phyloP scores from a whole-genome alignment of 2,113 vertebrate species.

The Columba livia region DNA sequence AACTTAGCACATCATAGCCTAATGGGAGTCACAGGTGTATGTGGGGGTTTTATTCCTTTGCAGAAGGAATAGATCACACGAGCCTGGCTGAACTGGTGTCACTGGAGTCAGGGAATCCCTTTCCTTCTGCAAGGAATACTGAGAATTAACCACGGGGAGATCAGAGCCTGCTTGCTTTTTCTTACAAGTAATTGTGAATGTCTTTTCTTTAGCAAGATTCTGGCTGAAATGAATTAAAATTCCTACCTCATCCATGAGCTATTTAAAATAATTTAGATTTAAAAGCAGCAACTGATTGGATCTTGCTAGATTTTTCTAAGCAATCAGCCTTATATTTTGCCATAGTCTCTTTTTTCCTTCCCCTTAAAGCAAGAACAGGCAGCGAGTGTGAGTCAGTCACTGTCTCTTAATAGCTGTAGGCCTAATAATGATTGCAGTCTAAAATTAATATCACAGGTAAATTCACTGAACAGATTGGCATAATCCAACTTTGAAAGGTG shows the following conservation, averaged over 20 bases:
- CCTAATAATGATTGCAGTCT: not conserved
- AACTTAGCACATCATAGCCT: not conserved
- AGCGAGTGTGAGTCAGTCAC: not conserved
- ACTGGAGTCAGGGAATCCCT: not conserved
- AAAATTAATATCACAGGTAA: not conserved
- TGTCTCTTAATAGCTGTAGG: not conserved
- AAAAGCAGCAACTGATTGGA: not conserved
- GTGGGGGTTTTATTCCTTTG: not conserved
- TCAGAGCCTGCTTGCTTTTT: not conserved
- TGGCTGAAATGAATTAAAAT: not conserved
- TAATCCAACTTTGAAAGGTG: not conserved
- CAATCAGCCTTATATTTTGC: not conserved
- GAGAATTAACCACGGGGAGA: not conserved
- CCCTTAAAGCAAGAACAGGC: not conserved
- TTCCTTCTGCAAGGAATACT: not conserved
- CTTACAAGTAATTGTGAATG: not conserved
- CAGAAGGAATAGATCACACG: not conserved
- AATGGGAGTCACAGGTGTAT: not conserved
- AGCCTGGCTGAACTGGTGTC: not conserved
- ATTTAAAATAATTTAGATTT: not conserved
- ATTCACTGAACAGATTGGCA: not conserved
- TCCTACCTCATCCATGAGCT: not conserved
- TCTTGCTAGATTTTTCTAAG: not conserved
- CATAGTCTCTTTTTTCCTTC: not conserved
- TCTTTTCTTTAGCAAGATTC: not conserved